phyloP scores from a whole-genome alignment of 2,888 invertebrate species.

The Parelbella ahira region DNA sequence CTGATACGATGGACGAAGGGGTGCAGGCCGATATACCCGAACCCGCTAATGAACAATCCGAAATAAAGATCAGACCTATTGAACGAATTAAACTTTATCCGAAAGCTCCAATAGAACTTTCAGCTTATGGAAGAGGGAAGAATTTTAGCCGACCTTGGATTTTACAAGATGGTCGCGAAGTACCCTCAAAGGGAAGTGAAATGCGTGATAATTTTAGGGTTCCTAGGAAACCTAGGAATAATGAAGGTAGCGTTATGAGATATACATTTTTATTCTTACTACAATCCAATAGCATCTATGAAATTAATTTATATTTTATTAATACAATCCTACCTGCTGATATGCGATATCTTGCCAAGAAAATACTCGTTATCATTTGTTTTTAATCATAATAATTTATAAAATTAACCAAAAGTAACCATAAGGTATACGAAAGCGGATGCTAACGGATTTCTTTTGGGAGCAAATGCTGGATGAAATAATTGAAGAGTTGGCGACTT shows the following conservation, averaged over 20 bases:
- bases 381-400: no score
- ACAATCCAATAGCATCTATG: no score
- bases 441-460: constrained; percentile 73
- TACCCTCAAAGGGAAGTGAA: constrained; percentile 58
- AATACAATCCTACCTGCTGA: no score
- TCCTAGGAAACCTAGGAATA: constrained; percentile 48
- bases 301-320: no score
- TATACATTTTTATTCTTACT: no score
- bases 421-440: constrained; percentile 63
- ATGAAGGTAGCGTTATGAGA: no score
- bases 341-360: no score
- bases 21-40: constrained; percentile 63
- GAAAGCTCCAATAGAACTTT: constrained; percentile 63
- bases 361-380: no score
- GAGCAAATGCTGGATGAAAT: constrained; percentile 76
- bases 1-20: constrained; percentile 41
- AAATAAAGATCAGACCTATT: constrained; percentile 56
- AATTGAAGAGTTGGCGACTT: constrained; percentile 61
- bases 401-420: no score
- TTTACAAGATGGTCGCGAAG: constrained; percentile 62
- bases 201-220: constrained; percentile 53
- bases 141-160: constrained; percentile 69
- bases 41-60: constrained; percentile 41
- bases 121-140: constrained; percentile 61
- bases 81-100: constrained; percentile 62